Evolutionary conservation across 2,888 invertebrate species (phyloP), one percentile per base, ranked within the genome.

Genomic region (Cataglyphis altisquamis): DNA sequence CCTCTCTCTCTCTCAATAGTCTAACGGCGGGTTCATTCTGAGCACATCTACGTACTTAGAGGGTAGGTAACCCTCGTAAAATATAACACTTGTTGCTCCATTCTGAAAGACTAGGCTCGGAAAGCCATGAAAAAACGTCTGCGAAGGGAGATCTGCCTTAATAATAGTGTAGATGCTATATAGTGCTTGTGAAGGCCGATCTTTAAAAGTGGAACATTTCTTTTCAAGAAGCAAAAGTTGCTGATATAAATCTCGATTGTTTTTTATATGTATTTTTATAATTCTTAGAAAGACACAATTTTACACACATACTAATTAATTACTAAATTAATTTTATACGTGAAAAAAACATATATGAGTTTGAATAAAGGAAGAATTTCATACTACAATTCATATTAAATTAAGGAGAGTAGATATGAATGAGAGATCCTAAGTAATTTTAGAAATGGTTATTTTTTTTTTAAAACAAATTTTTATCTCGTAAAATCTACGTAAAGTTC

Each of bases 31-130:
- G 0, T 72, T 64, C n/a, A 5, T 1, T 4, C n/a, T 18, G 10
- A 4, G 9, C 12, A 12, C 21, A 45, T 41, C 57, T 41, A 63
- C 66, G 45, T 32, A 80, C 29, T 63, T 52, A 55, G 12, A 18
- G 70, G 12, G 25, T 55, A 73, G 32, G 15, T 36, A 74, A 82
- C 32, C n/a, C 68, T 74, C 45, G 4, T 74, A 41, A 60, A 72
- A 66, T 57, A 52, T 75, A 84, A 70, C 82, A 84, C 84, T 84
- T 84, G 84, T 84, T 82, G 84, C 74, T 82, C 36, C 62, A 15
- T 45, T 77, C 29, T 25, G 10, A 57, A 63, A 15, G 6, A 8
- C 15, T 12, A 6, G 10, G 3, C 1, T 3, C 25, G 18, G 10
- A 36, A 21, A 39, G 52, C 8, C 15, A 52, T 6, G 18, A 25